phyloP scores from a whole-genome alignment of 2,113 vertebrate species.

The Notothenia coriiceps region DNA sequence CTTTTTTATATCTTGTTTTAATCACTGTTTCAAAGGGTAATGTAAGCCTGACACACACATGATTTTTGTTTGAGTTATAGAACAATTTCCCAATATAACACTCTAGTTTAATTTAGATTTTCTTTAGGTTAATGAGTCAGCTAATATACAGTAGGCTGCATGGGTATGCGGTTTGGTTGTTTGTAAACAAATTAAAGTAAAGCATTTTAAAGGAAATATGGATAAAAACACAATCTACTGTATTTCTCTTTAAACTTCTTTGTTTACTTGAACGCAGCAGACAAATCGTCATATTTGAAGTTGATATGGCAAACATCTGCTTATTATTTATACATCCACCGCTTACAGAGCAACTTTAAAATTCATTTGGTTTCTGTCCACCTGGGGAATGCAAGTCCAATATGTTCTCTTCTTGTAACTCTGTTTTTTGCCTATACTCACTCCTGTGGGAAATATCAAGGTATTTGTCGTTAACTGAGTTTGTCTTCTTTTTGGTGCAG shows the following conservation, averaged over 20 bases:
- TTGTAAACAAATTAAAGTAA: background rate
- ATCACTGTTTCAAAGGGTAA: background rate
- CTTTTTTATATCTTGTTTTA: conserved; percentile 20
- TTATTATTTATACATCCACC: background rate
- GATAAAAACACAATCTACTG: background rate
- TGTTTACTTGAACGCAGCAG: background rate
- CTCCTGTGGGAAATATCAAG: background rate
- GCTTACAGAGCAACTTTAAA: background rate
- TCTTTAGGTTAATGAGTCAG: background rate
- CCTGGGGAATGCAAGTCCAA: background rate
- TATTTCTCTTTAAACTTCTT: background rate
- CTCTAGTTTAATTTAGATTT: background rate
- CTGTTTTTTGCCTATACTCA: background rate
- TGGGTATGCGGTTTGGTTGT: background rate
- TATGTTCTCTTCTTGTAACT: background rate
- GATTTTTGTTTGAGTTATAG: background rate
- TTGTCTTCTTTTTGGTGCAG: background rate
- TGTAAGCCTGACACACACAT: background rate
- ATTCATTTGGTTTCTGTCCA: background rate
- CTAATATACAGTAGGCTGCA: background rate
- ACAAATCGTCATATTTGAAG: background rate
- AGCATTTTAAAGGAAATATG: background rate
- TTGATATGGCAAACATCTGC: background rate
- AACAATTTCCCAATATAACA: background rate
- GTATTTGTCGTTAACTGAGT: background rate